Base-by-base conservation (phyloP, 2,888 invertebrate species). In the Ferrisia virgata region DNA sequence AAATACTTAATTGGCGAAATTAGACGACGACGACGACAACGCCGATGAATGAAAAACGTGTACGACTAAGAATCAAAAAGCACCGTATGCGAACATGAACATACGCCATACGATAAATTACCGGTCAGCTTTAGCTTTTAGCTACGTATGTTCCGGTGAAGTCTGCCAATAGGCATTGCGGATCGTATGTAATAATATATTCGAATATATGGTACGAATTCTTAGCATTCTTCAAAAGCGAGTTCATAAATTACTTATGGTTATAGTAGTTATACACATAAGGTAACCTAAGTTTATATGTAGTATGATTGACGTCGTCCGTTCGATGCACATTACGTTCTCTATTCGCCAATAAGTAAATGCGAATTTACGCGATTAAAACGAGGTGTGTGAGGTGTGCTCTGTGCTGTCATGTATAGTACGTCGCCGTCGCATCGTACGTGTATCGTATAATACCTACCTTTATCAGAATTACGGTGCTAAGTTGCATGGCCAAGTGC, bases 351-450 rank as follows among this genome's bases (percentile, higher is more conserved):
- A n/a, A n/a, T n/a, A 9, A 28, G 58, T 28, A 64, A 64, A 64
- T 64, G 58, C 58, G 58, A 64, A 64, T 64, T 64, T 64, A 64
- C 58, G 58, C 58, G 58, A 64, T 64, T 64, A 64, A 53, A 53
- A 64, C 22, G 4, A 25, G 58, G 28, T 18, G 53, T 18, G 53
- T 53, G 53, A 53, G 53, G n/a, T 13, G 47, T 18, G 18, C n/a
- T n/a, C 18, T 47, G 47, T 36, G 5, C 8, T 36, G 36, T 47
- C 47, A 18, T 47, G 47, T 47, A 47, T 3, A n/a, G n/a, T n/a
- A n/a, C n/a, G n/a, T n/a, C n/a, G n/a, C n/a, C n/a, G n/a, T n/a
- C n/a, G n/a, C n/a, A n/a, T n/a, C n/a, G n/a, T n/a, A n/a, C n/a
- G n/a, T n/a, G n/a, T n/a, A n/a, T n/a, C n/a, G n/a, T n/a, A n/a